Base-by-base conservation (phyloP, 2,797 vertebrate genomes). In the Eupleurogrammus muticus region DNA sequence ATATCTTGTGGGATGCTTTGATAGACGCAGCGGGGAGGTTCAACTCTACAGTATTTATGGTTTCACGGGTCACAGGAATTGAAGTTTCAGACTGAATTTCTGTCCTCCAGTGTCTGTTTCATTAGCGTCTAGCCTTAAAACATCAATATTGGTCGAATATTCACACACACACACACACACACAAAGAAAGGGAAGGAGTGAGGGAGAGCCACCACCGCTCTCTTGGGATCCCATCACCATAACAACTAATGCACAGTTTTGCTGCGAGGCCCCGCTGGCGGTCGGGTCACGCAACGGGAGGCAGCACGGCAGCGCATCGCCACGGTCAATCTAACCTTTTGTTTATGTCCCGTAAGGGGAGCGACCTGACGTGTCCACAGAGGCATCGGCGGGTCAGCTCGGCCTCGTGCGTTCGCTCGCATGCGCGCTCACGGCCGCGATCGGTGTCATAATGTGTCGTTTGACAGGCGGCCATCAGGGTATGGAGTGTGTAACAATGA, bases 191-290 rank as follows among this genome's bases (percentile, higher is more conserved):
- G 14, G 9, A 28, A 28, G 6, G 28, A 28, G 28, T 28, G 28
- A 28, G 28, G 28, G 3, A 3, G 14, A 42, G 38, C 44, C 17
- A 14, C 19, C 51, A 38, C 17, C 17, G 28, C 63, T 90, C 94
- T 92, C 91, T 76, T 51, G 91, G 86, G 92, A 92, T 85, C 56
- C 12, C 9, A 83, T 92, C 84, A 76, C 92, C 90, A 89, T 80
- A 87, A 91, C 83, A 82, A 93, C 91, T 53, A 76, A 88, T 90
- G 82, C 91, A 92, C 92, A 94, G 89, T 91, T 93, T n/a, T 83
- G 68, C 70, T 24, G 3, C 47, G 80, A 77, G 77, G 81, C 75
- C 75, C 66, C 1, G 24, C 24, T 48, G 49, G 65, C 69, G 74
- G 64, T 69, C 8, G 64, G 87, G 90, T 91, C 91, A 91, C 80